Percentiles rank a stretch among this genome's conserved stretches.
Conservation (phyloP, 2,113 vertebrate species). For the Tachysurus fulvidraco region DNA sequence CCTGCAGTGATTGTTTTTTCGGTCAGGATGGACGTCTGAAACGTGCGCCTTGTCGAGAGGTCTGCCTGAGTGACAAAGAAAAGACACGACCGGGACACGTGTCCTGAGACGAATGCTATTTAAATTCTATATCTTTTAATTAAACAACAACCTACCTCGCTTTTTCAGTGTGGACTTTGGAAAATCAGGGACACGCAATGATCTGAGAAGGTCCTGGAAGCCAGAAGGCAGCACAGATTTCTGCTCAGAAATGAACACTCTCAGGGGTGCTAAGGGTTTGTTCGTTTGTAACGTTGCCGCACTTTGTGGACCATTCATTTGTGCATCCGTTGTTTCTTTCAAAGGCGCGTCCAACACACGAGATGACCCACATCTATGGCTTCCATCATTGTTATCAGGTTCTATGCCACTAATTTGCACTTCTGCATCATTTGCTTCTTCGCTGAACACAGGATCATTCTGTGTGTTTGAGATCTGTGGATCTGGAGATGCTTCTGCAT, state of each 20-base stretch:
- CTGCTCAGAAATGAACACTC: conserved; percentile 59
- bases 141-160: conserved; percentile 57
- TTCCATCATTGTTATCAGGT: conserved; percentile 67
- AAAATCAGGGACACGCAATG: conserved; percentile 42
- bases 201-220: conserved; percentile 57
- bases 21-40: conserved; percentile 65
- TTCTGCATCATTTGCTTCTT: background rate
- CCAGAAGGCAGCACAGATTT: conserved; percentile 54
- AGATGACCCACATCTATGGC: conserved; percentile 65
- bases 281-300: conserved; percentile 62
- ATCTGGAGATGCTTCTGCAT: background rate
- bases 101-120: background rate
- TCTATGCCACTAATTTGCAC: conserved; percentile 28
- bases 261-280: conserved; percentile 57
- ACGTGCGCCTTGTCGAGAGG: conserved; percentile 71
- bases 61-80: conserved; percentile 75
- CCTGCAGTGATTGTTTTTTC: conserved; percentile 68
- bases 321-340: conserved; percentile 68
- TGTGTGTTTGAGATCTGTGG: background rate
- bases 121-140: background rate
- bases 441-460: background rate
- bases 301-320: conserved; percentile 60
- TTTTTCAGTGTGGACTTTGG: conserved; percentile 48
- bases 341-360: conserved; percentile 69
- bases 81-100: conserved; percentile 62